Evolutionary conservation across 2,797 vertebrate species (phyloP).

Genomic region (Smutsia gigantea): DNA sequence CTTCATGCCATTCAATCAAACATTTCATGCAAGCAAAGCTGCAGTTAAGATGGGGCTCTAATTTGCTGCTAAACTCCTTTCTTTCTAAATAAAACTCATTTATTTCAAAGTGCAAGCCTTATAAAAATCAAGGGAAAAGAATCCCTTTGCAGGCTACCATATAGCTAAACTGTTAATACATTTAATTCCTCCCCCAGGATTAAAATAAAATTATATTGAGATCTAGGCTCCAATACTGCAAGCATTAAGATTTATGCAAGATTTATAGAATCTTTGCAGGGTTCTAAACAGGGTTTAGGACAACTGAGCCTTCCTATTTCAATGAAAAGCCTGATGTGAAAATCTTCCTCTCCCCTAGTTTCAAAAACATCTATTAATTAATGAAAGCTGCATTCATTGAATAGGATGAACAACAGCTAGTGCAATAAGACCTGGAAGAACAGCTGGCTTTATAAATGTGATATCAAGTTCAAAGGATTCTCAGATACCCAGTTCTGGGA

Average conservation of each 20-base stretch:
- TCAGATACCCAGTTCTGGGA: slow-evolving; percentile 32
- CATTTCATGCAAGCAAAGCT: neutral
- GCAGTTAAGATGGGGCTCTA: slow-evolving; percentile 56
- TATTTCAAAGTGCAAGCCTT: slow-evolving; percentile 36
- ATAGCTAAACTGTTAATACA: slow-evolving; percentile 7
- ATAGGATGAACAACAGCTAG: slow-evolving; percentile 70
- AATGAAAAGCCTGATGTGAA: neutral
- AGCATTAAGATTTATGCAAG: slow-evolving; percentile 34
- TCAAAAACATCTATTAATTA: slow-evolving; percentile 68
- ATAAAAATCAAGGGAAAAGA: slow-evolving; percentile 30
- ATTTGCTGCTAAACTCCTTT: neutral
- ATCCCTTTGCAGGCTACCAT: slow-evolving; percentile 23
- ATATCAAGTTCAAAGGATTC: slow-evolving; percentile 67
- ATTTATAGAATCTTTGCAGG: slow-evolving; percentile 28
- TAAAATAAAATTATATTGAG: slow-evolving; percentile 3
- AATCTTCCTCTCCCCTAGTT: slow-evolving; percentile 32
- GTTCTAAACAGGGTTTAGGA: slow-evolving; percentile 7
- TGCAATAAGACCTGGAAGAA: slow-evolving; percentile 55
- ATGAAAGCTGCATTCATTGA: slow-evolving; percentile 36
- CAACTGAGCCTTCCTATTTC: slow-evolving; percentile 29
- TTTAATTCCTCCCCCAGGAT: neutral
- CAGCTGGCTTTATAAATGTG: slow-evolving; percentile 48
- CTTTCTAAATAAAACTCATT: neutral
- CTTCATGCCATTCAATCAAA: neutral
- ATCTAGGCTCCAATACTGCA: neutral